These are phyloP conservation scores for Trachemys scripta DNA, from an alignment of 2,113 vertebrate genomes.

Conservation along the genomic window DNA sequence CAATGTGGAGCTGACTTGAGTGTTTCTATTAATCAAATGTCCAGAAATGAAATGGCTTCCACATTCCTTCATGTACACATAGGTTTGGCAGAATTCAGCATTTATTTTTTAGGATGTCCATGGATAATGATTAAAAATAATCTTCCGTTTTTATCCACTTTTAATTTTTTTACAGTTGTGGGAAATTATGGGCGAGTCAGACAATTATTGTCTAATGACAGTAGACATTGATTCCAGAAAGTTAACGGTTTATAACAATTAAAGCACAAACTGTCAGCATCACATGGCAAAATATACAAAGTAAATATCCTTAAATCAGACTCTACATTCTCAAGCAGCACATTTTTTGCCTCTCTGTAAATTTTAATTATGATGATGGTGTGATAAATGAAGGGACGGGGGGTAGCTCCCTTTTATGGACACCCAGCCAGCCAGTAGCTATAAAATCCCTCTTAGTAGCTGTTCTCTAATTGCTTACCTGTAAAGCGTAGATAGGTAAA, in stretches of 20 bases:
- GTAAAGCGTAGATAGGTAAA: no score
- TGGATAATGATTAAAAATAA: not conserved
- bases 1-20: not conserved
- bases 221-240: not conserved
- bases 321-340: not conserved
- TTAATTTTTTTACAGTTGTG: not conserved
- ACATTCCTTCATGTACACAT: not conserved
- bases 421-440: no score
- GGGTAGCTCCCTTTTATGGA: no score
- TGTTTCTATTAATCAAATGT: not conserved
- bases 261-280: not conserved
- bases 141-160: not conserved
- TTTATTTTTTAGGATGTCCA: not conserved
- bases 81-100: not conserved
- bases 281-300: not conserved
- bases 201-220: not conserved
- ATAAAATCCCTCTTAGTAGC: no score
- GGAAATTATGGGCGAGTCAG: not conserved
- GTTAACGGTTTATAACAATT: not conserved
- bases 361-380: not conserved
- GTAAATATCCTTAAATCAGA: not conserved
- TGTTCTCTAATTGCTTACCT: no score
- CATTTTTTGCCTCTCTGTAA: not conserved
- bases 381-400: no score
- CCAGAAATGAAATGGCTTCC: not conserved